Base-by-base conservation (phyloP, 1,140 invertebrate genomes). In the Pseudoatta argentina region DNA sequence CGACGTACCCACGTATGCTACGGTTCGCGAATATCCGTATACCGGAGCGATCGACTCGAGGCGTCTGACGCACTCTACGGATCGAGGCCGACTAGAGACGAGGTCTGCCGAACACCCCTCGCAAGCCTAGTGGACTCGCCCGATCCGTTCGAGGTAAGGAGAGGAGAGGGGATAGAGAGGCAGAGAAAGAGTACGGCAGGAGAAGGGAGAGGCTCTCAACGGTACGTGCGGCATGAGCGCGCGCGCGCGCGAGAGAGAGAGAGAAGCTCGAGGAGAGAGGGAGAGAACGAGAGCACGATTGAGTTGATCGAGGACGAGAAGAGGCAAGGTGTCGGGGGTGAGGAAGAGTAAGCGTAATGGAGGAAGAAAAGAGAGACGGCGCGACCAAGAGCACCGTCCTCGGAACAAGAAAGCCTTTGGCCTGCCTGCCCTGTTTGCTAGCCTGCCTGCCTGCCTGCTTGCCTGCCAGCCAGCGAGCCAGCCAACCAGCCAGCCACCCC, bases 81-180 rank as follows among this genome's bases (percentile, higher is more conserved):
- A 94, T 95, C 95, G 94, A 94, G 94, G 94, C 94, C 93, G 93
- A 95, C 95, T 95, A 93, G 91, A 93, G 93, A 90, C 92, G 92
- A 93, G 91, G 90, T 92, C 93, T 93, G 92, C 92, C 94, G 77
- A 92, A 92, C 94, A 91, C 93, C 94, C 94, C 94, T 95, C 89
- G 92, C 72, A 91, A 87, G 91, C 91, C 91, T 92, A 92, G 92
- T 95, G 94, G 94, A 95, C 94, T 95, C 95, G 95, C 94, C 94
- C 95, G 93, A 93, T 86, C 91, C 92, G 93, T 91, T 93, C 88
- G 87, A 87, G 78, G 87, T 66, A 78, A 67, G 69, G 72, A 30
- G 87, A 69, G 79, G 78, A 88, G 90, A 88, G 86, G 85, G 88
- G 85, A 86, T 86, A 81, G 85, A 69, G 89, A 86, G 87, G 88